A percentile compares a stretch with the other conserved stretches of the same genome.
These are phyloP conservation scores for Actinopyga echinites DNA, from an alignment of 53 echinoderm and acorn worm species.

Conservation along the genomic window DNA sequence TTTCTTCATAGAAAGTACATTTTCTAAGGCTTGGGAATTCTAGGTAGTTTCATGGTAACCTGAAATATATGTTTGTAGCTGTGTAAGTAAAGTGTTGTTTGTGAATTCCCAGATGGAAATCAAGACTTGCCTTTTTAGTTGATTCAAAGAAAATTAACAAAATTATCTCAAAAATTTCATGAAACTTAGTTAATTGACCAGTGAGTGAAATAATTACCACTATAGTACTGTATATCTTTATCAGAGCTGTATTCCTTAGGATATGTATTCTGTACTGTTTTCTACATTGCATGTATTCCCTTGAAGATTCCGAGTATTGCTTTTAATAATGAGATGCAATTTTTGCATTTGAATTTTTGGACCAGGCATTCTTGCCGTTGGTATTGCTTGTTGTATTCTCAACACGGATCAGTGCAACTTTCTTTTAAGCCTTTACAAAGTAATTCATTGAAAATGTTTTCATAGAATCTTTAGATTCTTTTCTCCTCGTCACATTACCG, in stretches of 20 bases:
- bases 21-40: too few species aligned
- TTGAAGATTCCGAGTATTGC: not conserved
- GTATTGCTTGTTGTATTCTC: conserved; percentile 10
- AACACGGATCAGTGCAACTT: conserved; percentile 21
- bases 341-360: not conserved
- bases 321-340: conserved; percentile 19
- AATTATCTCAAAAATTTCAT: not conserved
- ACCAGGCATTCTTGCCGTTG: conserved; percentile 5
- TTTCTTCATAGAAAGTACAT: too few species aligned
- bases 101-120: not conserved
- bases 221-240: conserved; percentile 17
- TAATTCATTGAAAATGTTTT: conserved; percentile 22
- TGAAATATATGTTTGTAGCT: conserved; percentile 21
- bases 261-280: conserved; percentile 38
- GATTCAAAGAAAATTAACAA: not conserved
- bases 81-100: conserved; percentile 21
- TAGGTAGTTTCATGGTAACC: conserved; percentile 1
- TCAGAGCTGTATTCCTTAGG: conserved; percentile 24
- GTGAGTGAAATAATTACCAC: not conserved
- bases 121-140: too few species aligned
- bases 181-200: conserved; percentile 1
- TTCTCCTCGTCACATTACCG: too few species aligned
- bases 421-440: not conserved
- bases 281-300: conserved; percentile 26
- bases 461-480: not conserved